Conservation (phyloP, 2,113 vertebrate genomes). For the Tricholaema leucomelas region DNA sequence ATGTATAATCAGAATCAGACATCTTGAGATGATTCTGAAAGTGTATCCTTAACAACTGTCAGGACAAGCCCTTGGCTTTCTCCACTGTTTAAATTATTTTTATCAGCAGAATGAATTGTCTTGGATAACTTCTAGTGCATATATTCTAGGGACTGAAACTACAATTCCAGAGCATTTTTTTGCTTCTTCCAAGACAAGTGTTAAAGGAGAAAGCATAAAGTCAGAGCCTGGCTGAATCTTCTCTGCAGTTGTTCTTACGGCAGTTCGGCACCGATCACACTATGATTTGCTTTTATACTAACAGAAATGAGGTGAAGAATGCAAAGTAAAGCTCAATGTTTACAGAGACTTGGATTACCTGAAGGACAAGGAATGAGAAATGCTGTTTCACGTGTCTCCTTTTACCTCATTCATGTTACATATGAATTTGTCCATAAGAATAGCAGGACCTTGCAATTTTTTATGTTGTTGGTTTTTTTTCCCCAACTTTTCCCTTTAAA, state of each 20-base stretch:
- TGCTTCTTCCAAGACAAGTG: not conserved
- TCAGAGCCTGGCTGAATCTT: not conserved
- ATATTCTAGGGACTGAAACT: not conserved
- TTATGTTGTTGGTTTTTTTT: not conserved
- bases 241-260: not conserved
- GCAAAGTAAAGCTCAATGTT: constrained; percentile 26
- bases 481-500: not conserved
- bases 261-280: not conserved
- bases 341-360: not conserved
- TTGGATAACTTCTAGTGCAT: not conserved
- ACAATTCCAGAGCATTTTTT: not conserved
- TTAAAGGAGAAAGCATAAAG: not conserved
- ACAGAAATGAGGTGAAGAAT: not conserved
- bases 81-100: not conserved
- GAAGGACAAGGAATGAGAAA: not conserved
- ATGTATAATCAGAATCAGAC: not conserved
- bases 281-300: not conserved
- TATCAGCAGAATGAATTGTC: not conserved
- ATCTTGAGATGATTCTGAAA: not conserved
- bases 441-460: not conserved
- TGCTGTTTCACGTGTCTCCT: not conserved
- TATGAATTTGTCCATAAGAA: not conserved
- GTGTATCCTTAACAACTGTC: not conserved
- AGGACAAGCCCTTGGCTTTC: not conserved
- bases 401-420: not conserved